These are phyloP conservation scores for Calonectris borealis DNA, from an alignment of 2,113 vertebrate genomes.

Conservation along the genomic window DNA sequence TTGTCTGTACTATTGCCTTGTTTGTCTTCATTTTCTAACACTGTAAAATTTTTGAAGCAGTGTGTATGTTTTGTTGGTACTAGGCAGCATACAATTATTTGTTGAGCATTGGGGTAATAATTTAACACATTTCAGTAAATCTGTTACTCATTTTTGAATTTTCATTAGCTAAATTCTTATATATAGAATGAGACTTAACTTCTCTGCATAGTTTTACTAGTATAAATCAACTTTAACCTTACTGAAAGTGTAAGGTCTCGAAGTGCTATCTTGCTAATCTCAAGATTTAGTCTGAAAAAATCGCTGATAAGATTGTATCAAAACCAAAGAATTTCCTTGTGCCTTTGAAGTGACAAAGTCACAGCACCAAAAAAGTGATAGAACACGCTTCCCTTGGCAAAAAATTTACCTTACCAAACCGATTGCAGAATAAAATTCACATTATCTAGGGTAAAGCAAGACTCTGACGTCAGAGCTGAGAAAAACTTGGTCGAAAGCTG, in stretches of 20 bases:
- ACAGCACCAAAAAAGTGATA: not conserved
- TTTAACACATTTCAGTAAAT: not conserved
- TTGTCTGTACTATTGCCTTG: not conserved
- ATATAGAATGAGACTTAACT: not conserved
- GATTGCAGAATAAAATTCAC: not conserved
- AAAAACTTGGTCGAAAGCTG: not conserved
- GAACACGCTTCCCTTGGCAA: not conserved
- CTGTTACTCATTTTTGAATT: not conserved
- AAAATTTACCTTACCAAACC: not conserved
- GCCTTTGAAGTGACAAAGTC: not conserved
- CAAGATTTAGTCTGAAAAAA: not conserved
- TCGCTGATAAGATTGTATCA: rapidly evolving
- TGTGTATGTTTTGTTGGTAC: not conserved
- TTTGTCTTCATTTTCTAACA: not conserved
- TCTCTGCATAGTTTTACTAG: not conserved
- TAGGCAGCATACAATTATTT: not conserved
- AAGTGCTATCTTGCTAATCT: not conserved
- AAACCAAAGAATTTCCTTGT: not conserved
- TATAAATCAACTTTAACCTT: not conserved
- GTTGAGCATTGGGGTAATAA: not conserved
- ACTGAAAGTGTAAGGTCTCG: not conserved
- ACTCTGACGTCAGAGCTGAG: not conserved
- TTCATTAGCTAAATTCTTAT: not conserved
- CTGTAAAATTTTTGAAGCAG: not conserved
- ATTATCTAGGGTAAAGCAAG: not conserved